These are phyloP conservation scores for Ciona savignyi DNA, from an alignment of 23 tunicate genomes.

Conservation along the genomic window DNA sequence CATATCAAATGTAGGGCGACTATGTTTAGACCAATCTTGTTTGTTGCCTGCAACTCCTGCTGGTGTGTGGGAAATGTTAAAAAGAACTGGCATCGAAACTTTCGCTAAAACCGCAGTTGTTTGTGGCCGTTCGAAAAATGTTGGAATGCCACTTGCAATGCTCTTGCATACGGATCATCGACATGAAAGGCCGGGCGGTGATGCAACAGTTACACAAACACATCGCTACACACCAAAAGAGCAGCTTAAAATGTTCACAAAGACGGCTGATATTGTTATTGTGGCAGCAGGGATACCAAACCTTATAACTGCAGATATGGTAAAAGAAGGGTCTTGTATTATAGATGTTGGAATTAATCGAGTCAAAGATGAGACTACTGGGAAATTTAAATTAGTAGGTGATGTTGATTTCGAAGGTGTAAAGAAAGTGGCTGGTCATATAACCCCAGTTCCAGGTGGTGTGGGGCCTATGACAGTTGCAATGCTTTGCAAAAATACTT, in stretches of 20 bases:
- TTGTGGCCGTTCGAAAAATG: conserved; percentile 91
- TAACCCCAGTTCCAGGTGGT: conserved; percentile 99
- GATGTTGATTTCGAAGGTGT: conserved; percentile 92
- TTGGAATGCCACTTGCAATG: conserved; percentile 97
- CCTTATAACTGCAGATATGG: conserved; percentile 91
- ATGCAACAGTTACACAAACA: conserved; percentile 89
- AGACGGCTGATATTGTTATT: conserved; percentile 69
- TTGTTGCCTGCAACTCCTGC: conserved; percentile 95
- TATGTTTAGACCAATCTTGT: conserved; percentile 60
- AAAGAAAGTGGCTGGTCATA: conserved; percentile 83
- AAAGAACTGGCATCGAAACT: conserved; percentile 81
- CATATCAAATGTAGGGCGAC: conserved; percentile 64
- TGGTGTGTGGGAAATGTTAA: conserved; percentile 90
- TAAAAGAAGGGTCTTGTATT: conserved; percentile 83
- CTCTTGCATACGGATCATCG: conserved; percentile 85
- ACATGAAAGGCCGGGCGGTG: conserved; percentile 96
- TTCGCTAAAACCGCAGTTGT: conserved; percentile 89
- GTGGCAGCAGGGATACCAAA: conserved; percentile 93
- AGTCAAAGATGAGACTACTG: conserved; percentile 49
- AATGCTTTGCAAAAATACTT: conserved; percentile 81
- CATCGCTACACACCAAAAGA: conserved; percentile 88
- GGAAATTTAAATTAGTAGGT: conserved; percentile 79
- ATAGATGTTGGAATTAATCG: conserved; percentile 96
- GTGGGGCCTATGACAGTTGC: conserved; percentile 99
- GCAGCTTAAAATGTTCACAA: conserved; percentile 72